These are phyloP conservation scores for Chrysolina americana DNA, from an alignment of 2,888 invertebrate species.

Conservation along the genomic window DNA sequence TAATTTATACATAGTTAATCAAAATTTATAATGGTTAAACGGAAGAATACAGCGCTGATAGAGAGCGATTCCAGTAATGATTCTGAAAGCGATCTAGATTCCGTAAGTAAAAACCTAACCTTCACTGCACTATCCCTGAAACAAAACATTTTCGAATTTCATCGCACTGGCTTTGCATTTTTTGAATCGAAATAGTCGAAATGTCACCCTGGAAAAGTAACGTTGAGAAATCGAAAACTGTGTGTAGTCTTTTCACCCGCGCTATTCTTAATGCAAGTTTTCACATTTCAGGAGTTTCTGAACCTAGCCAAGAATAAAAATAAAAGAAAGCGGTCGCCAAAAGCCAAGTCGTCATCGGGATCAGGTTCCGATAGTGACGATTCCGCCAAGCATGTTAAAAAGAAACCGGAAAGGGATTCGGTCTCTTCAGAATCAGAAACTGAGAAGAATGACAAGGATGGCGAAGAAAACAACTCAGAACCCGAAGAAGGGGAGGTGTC, in stretches of 20 bases:
- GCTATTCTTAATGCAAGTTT: constrained; percentile 4
- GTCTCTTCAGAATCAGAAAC: constrained; percentile 66
- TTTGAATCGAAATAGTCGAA: neutral
- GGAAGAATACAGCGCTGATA: constrained; percentile 86
- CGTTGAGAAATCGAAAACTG: neutral
- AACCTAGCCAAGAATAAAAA: constrained; percentile 87
- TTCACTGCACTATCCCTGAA: too few species aligned
- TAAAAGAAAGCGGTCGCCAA: constrained; percentile 72
- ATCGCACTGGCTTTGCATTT: constrained; percentile 3
- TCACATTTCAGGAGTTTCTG: constrained; percentile 78
- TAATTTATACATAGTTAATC: neutral
- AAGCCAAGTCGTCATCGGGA: constrained; percentile 58
- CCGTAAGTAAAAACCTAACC: constrained; percentile 74
- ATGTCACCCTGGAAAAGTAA: neutral
- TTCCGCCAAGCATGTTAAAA: constrained; percentile 55
- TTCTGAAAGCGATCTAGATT: constrained; percentile 83
- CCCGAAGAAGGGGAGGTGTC: constrained; percentile 94
- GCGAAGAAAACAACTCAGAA: constrained; percentile 74
- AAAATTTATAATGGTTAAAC: constrained; percentile 81
- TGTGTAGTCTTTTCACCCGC: neutral
- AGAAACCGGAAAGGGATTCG: constrained; percentile 60
- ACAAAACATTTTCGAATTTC: neutral
- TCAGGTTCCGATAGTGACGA: constrained; percentile 69
- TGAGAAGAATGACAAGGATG: constrained; percentile 68
- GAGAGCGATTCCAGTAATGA: constrained; percentile 78